Base-by-base conservation (phyloP, 1,140 invertebrate species). In the Drosophila willistoni region DNA sequence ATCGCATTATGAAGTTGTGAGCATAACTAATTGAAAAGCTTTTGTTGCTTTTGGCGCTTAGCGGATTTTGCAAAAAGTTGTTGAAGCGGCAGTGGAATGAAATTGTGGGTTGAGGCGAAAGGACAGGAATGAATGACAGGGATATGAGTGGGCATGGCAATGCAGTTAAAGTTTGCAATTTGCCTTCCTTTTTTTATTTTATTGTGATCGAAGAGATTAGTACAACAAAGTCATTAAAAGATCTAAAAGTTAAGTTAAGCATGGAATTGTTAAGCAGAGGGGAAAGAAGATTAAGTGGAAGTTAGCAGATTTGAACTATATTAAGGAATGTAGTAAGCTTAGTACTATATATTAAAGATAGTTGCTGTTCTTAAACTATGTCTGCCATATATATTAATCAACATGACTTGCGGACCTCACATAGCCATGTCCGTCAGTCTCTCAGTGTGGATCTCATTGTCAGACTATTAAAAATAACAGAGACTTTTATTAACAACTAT, bases 1-100 rank as follows among this genome's bases (percentile, higher is more conserved):
- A 57, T 54, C 33, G 39, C 76, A 79, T 82, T 82, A 86, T 86
- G 75, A 82, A 86, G 84, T 79, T 86, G 82, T 86, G 72, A 83
- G 79, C 79, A 87, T 77, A 82, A 87, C 82, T 86, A 86, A 86
- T 86, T 86, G 82, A 79, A 86, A 86, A 86, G 66, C 87, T 84
- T 77, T 80, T 77, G 63, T 72, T 71, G 57, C 60, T 65, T 69
- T 77, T 77, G 59, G 39, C 64, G 13, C 44, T 61, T 54, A 47
- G 61, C 14, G 57, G 34, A 13, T 63, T 63, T 47, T 12, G 39
- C 33, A 42, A 22, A 29, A 29, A 51, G 44, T 51, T 51, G 44
- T 51, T 22, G 44, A 51, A 51, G 19, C 44, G 44, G 44, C 44
- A 51, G 17, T 19, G 17, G 44, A 51, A 10, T 51, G 44, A 51